Base-by-base conservation (phyloP, 2,113 vertebrate genomes). In the Acanthochromis polyacanthus region DNA sequence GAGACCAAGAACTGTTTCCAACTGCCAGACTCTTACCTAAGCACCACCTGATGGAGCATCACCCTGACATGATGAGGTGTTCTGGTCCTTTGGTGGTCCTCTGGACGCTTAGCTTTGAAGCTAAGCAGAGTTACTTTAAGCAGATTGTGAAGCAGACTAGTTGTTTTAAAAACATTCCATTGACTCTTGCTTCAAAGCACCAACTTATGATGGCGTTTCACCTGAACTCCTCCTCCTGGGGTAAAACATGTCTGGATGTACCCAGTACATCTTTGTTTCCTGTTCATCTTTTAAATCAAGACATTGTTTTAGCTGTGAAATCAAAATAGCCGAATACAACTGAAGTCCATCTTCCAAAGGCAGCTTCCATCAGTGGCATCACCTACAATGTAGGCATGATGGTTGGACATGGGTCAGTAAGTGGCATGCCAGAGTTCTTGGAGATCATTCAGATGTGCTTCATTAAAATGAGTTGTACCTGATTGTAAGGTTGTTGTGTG, bases 371-470 rank as follows among this genome's bases (percentile, higher is more conserved):
- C 8, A 50, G 10, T 38, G 59, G 75, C 9, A 61, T 82, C 56
- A 15, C 60, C 20, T 75, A 56, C 15, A 74, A 22, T 3, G 69
- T 63, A 3, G 57, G 70, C 0, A 70, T 74, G 69, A 69, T 75
- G 69, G 67, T 74, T 30, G 51, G 51, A 43, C n/a, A n/a, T n/a
- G n/a, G n/a, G n/a, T n/a, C n/a, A n/a, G n/a, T n/a, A n/a, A n/a
- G n/a, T n/a, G n/a, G 71, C 53, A 40, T 75, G 17, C 45, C 53
- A 55, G 71, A 71, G 38, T 84, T 84, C 23, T 53, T 52, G 50
- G 71, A 79, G 60, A 75, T 84, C 1, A 40, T 59, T 51, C 81
- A 84, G 43, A 38, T 70, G 38, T 73, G 68, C 52, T n/a, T 80
- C 8, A 36, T 81, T 10, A 51, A 63, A 40, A 71, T 16, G 9